phyloP scores from a whole-genome alignment of 2,797 vertebrate species.

The Halcyon smyrnensis region DNA sequence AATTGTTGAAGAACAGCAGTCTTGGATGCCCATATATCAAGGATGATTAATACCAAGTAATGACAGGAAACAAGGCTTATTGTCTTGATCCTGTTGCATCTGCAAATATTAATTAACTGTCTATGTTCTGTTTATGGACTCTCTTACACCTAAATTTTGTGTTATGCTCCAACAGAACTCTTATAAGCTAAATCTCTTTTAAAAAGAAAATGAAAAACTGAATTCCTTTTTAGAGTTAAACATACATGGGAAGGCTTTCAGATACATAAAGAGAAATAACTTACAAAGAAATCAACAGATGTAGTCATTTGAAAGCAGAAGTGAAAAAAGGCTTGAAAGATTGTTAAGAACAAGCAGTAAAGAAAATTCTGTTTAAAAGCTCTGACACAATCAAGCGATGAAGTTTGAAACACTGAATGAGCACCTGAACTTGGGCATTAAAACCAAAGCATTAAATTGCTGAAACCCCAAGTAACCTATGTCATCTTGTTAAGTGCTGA shows the following conservation, averaged over 20 bases:
- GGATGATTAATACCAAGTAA: not conserved
- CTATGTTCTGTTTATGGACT: not conserved
- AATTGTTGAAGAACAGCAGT: not conserved
- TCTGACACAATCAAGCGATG: not conserved
- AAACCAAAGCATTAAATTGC: not conserved
- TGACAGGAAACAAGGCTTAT: not conserved
- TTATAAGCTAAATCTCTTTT: not conserved
- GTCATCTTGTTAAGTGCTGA: not conserved
- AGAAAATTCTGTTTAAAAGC: not conserved
- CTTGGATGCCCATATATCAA: not conserved
- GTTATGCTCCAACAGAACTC: not conserved
- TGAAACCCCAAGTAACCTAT: not conserved
- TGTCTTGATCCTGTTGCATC: not conserved
- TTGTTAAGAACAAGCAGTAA: not conserved
- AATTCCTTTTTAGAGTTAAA: not conserved
- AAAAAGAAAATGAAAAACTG: not conserved
- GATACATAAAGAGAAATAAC: not conserved
- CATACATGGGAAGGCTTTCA: not conserved
- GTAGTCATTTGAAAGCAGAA: not conserved
- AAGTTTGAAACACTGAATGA: not conserved
- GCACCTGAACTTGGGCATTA: not conserved
- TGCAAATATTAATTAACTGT: not conserved
- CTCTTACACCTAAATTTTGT: not conserved
- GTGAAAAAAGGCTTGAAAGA: not conserved
- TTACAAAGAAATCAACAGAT: not conserved